Percentiles rank a stretch among this genome's conserved stretches.
These are phyloP conservation scores for Maniola jurtina DNA, from an alignment of 1,140 invertebrate genomes.

Conservation along the genomic window DNA sequence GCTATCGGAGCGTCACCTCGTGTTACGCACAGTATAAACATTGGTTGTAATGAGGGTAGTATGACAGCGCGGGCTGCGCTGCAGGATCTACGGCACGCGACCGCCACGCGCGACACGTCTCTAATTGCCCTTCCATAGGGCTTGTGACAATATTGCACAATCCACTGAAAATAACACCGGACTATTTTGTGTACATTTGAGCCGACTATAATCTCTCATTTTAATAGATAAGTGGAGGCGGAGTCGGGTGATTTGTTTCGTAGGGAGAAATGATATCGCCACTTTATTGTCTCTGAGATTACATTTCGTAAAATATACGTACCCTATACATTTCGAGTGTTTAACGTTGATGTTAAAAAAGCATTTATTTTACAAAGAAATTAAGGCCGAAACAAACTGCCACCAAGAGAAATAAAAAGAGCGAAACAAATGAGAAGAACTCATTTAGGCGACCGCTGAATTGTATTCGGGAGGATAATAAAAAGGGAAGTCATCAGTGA, in stretches of 20 bases:
- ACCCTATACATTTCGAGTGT: not conserved
- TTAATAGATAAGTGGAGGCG: slow-evolving; percentile 77
- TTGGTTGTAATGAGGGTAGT: slow-evolving; percentile 48
- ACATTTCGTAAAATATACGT: slow-evolving; percentile 16
- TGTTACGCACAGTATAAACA: slow-evolving; percentile 64
- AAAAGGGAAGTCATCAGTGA: slow-evolving; percentile 78
- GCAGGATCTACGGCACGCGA: slow-evolving; percentile 53
- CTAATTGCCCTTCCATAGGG: slow-evolving; percentile 72
- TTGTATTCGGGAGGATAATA: slow-evolving; percentile 78
- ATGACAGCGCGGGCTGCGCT: slow-evolving; percentile 40
- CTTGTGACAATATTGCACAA: slow-evolving; percentile 76
- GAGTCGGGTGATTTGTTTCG: slow-evolving; percentile 67
- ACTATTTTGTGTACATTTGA: slow-evolving; percentile 55
- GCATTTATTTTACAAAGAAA: slow-evolving; percentile 48
- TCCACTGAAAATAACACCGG: slow-evolving; percentile 76
- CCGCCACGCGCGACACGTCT: slow-evolving; percentile 68
- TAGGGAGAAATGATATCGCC: slow-evolving; percentile 28
- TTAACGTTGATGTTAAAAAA: slow-evolving; percentile 9
- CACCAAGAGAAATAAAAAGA: slow-evolving; percentile 76
- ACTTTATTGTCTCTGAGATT: slow-evolving; percentile 25
- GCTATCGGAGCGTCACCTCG: slow-evolving; percentile 46
- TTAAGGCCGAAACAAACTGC: slow-evolving; percentile 72
- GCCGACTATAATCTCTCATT: slow-evolving; percentile 74
- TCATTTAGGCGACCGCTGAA: slow-evolving; percentile 74
- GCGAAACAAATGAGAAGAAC: slow-evolving; percentile 73